Base-by-base conservation (phyloP, 1,140 invertebrate genomes). In the Eriocheir sinensis region DNA sequence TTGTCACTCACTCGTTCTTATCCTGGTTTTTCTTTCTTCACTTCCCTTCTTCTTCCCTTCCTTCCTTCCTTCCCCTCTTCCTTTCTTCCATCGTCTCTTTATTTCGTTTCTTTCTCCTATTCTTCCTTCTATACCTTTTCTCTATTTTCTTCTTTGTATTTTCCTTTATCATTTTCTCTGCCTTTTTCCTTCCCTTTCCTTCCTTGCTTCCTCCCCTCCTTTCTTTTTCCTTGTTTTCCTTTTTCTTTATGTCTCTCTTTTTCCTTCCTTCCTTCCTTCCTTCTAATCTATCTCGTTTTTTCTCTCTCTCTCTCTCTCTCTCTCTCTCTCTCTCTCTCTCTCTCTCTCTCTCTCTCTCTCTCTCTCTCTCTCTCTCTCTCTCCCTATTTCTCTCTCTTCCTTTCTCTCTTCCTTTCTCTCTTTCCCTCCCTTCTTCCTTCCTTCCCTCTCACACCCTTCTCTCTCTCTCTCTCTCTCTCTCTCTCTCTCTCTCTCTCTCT, bases 391-490 rank as follows among this genome's bases (percentile, higher is more conserved):
- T 34, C 36, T 38, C 0, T 36, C 6, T 9, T 36, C 21, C 4
- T 40, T 88, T 88, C 34, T 38, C 34, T 88, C 2, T 21, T 27
- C 85, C 2, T 38, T 40, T 40, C 21, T 21, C 34, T 38, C 41
- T 2, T 38, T 27, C 41, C 38, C 17, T 27, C 34, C 38, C 85
- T 40, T 36, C 38, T n/a, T 36, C 85, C 36, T 34, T 88, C 85
- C 41, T 41, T 36, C 36, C 38, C 85, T 27, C 27, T 9, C 3
- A 38, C 36, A 12, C 27, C 38, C 36, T 40, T 83, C 80, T 83
- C 80, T 83, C 80, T 83, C 80, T 83, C 80, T 83, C 80, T 83
- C 80, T 83, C 80, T 83, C 80, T 83, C 80, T 83, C 60, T 15
- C n/a, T 72, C n/a, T 72, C 60, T 72, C 60, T 72, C 60, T 72